Evolutionary conservation across 2,888 invertebrate genomes (phyloP), one percentile per base, ranked within the genome.

Genomic region (Agrilus biguttatus): DNA sequence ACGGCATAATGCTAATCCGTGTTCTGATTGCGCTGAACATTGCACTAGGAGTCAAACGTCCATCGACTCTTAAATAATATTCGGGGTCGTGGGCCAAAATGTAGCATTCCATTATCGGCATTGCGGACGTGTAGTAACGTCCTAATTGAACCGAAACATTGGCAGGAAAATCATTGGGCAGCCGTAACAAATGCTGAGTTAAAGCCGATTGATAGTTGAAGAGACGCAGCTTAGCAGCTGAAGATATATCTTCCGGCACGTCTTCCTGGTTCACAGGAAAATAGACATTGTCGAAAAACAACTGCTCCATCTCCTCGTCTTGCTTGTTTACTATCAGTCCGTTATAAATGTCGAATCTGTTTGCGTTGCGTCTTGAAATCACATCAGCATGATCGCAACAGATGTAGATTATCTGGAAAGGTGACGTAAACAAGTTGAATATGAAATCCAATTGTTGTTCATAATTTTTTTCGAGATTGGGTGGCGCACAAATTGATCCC

Each of bases 61-160:
- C 78, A 58, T 80, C 78, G 37, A 80, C 54, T 60, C 72, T 73
- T 23, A 80, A 64, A 35, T 75, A 64, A 54, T 63, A 61, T 51
- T 74, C 70, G 1, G 75, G 72, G 53, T 75, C 63, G 55, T 70
- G 73, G 14, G 67, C 60, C 41, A 72, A 57, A 33, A 78, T 55
- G 56, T 70, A 66, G 34, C 66, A 65, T 52, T 77, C 70, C 34
- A 79, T 62, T 44, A 59, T 61, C 7, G 70, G 63, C 32, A 67
- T 55, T 4, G 72, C 63, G 40, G 64, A 55, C 12, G 59, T 54
- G 53, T 67, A 68, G 46, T 71, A 78, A 47, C 68, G 64, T 52
- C 74, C 71, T 40, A 76, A 56, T 52, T 76, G 73, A 6, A 64
- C 54, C 28, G 59, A 53, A 14, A 72, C 63, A 52, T 69, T 68